Base-by-base conservation (phyloP, 2,888 invertebrate genomes). In the Norana najaformis region DNA sequence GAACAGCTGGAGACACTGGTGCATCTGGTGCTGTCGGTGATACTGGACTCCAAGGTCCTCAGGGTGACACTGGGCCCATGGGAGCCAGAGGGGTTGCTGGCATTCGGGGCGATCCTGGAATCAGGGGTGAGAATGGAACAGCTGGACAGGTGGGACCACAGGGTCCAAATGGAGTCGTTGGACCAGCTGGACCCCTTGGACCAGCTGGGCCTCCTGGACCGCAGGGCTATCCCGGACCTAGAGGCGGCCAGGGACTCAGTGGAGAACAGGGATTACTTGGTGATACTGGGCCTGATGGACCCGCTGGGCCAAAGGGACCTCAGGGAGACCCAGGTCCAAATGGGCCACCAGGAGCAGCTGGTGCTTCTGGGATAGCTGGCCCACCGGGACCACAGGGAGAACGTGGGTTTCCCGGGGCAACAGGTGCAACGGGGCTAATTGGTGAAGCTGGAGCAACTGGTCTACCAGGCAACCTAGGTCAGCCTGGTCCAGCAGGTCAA, bases 271-370 rank as follows among this genome's bases (percentile, higher is more conserved):
- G 91, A 11, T 13, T 53, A 16, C 30, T n/a, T 16, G 92, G 92
- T 38, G 69, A 88, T 16, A 41, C 90, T 13, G 92, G 92, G 18
- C 39, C 89, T 39, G 88, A 90, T 47, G 92, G 92, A 82, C 89
- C 91, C 6, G 88, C 90, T 18, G 98, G 98, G 82, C 96, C 97
- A 0, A 96, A 97, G 93, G 98, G 98, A 92, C 96, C 30, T 83
- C 53, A 83, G 91, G 92, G 20, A 53, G 39, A n/a, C 85, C 89
- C 36, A 91, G 91, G 91, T 2, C 41, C 88, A 20, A 23, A 89
- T 88, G 92, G 92, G 47, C 89, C 90, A 23, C n/a, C 83, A 16
- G 90, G 90, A 38, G 53, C 37, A n/a, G 23, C 36, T 18, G 90
- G 90, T 35, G 34, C 41, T 13, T 34, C 90, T 88, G 91, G 92